phyloP scores from a whole-genome alignment of 2,113 vertebrate genomes.

The Cochlearius cochlearius region DNA sequence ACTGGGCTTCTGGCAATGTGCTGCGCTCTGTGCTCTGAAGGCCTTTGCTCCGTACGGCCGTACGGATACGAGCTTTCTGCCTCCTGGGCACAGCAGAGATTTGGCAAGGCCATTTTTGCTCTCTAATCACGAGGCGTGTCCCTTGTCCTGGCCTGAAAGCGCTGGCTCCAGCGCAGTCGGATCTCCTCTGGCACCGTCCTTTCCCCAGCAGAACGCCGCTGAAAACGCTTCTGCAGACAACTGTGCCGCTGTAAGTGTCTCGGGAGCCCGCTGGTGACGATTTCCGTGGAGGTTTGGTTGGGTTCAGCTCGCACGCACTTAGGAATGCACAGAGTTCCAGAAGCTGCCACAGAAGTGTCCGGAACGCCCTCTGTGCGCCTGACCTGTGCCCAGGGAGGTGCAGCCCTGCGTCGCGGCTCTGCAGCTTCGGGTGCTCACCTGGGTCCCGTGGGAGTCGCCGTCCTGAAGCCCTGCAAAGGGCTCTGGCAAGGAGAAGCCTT shows the following conservation, averaged over 20 bases:
- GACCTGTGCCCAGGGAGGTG: background rate
- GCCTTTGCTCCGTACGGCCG: background rate
- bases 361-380: background rate
- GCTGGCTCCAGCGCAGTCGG: background rate
- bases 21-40: background rate
- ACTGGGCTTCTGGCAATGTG: background rate
- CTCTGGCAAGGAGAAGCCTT: background rate
- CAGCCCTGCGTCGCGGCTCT: accelerated
- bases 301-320: background rate
- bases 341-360: background rate
- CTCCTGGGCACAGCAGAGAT: background rate
- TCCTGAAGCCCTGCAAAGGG: background rate
- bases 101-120: background rate
- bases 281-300: background rate
- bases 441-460: background rate
- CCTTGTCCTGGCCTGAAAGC: background rate
- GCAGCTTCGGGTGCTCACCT: background rate
- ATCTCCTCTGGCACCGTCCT: background rate
- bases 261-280: background rate
- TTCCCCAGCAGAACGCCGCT: background rate
- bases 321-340: background rate
- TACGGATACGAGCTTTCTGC: background rate
- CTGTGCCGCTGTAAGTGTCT: background rate
- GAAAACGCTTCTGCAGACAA: background rate
- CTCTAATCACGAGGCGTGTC: background rate